A percentile compares a stretch with the other conserved stretches of the same genome.
Evolutionary conservation across 1,140 invertebrate genomes (phyloP).

Genomic region (Nomia melanderi): DNA sequence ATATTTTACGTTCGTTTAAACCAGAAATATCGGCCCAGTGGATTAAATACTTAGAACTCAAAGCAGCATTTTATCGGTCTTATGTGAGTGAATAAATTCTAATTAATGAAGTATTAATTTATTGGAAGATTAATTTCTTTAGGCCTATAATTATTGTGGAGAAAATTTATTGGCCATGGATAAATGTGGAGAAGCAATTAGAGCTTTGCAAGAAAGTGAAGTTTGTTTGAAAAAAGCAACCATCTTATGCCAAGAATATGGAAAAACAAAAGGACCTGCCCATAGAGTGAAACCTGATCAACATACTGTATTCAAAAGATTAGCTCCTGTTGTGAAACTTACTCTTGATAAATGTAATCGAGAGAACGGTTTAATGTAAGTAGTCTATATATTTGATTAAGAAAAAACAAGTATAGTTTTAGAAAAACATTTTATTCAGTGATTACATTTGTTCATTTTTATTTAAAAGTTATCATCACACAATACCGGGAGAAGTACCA

Average conservation of each 20-base stretch:
- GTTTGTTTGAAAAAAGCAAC: slow-evolving; percentile 82
- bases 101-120: not conserved
- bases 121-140: slow-evolving; percentile 35
- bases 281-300: slow-evolving; percentile 84
- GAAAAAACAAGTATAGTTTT: not conserved
- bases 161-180: slow-evolving; percentile 85
- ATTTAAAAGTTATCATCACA: slow-evolving; percentile 85
- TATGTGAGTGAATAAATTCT: slow-evolving; percentile 81
- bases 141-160: slow-evolving; percentile 87
- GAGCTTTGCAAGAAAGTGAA: slow-evolving; percentile 84
- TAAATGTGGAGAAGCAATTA: slow-evolving; percentile 87
- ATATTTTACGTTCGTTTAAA: slow-evolving; percentile 83
- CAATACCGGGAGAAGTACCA: slow-evolving; percentile 84
- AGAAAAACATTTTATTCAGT: slow-evolving; percentile 4
- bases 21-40: slow-evolving; percentile 84
- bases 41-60: slow-evolving; percentile 86
- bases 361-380: slow-evolving; percentile 88
- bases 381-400: not conserved
- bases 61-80: slow-evolving; percentile 84
- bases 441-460: slow-evolving; percentile 1
- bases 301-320: slow-evolving; percentile 85
- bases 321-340: slow-evolving; percentile 83
- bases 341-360: slow-evolving; percentile 87
- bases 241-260: slow-evolving; percentile 84
- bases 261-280: slow-evolving; percentile 83